Base-by-base conservation (phyloP, 2,888 invertebrate genomes). In the Drosophila meridiana region DNA sequence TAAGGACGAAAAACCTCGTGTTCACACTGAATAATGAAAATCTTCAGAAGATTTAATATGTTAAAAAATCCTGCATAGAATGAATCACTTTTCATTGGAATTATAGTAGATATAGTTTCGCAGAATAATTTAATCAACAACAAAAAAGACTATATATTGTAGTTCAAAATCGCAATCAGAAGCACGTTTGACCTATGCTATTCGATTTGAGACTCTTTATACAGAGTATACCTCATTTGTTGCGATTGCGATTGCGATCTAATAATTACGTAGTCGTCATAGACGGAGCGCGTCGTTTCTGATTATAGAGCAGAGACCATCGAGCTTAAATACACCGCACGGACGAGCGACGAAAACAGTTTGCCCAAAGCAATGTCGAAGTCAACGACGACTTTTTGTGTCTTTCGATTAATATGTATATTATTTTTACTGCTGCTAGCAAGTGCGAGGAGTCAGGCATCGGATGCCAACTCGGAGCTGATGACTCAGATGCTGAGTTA, bases 401-500 rank as follows among this genome's bases (percentile, higher is more conserved):
- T 11, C 42, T 32, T 20, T 11, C 61, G 38, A 4, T 8, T 61
- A 9, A 8, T 43, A 13, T 26, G 43, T 20, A 26, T 55, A 20
- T 32, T 48, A 2, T 14, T 20, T 20, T 20, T 45, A 6, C 36
- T 32, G 42, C n/a, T 53, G 32, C 36, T 14, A 3, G 30, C n/a
- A 2, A 52, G 11, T 30, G 14, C 50, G 2, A 30, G 9, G 28
- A 6, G 42, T 0, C 56, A 30, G 52, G 8, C 59, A 20, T 9
- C 34, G 9, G 20, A 34, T 43, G 7, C 53, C 1, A 76, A 88
- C 43, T 14, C 28, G 3, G 38, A 60, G 6, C 66, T 79, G 8
- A 0, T 85, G 4, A 47, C 62, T 28, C 64, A 73, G 20, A 85
- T 91, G 4, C 60, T 72, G 0, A 53, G 76, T 8, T 82, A 90